Conservation (phyloP, 2,888 invertebrate species). For the Heliconius erato region DNA sequence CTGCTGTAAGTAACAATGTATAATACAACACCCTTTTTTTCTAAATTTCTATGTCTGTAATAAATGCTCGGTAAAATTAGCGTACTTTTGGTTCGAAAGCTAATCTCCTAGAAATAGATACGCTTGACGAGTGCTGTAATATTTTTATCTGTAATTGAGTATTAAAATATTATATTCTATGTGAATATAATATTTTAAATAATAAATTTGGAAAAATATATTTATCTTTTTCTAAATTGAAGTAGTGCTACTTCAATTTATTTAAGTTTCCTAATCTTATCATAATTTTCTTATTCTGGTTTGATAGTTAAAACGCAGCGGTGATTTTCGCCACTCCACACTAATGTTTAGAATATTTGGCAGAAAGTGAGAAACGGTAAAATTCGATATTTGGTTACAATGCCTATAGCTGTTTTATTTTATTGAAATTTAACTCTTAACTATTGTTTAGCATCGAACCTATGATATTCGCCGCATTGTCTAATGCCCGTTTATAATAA, state of each 20-base stretch:
- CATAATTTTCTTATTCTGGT: too few relatives aligned
- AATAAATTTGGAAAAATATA: neutral
- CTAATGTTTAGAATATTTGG: too few relatives aligned
- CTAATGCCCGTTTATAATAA: neutral
- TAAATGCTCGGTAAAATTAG: constrained; percentile 2
- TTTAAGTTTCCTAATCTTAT: too few relatives aligned
- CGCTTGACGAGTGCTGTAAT: neutral
- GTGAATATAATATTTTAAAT: neutral
- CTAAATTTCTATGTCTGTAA: neutral
- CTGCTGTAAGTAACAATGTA: neutral
- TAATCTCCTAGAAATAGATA: constrained; percentile 23
- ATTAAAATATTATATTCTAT: too few relatives aligned
- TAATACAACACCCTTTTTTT: neutral
- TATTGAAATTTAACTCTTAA: neutral
- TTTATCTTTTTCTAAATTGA: neutral
- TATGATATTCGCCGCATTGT: neutral
- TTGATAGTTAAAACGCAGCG: too few relatives aligned
- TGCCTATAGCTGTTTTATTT: too few relatives aligned
- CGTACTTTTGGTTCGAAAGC: neutral
- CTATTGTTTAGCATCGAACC: neutral
- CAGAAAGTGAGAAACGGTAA: too few relatives aligned
- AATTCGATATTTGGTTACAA: too few relatives aligned
- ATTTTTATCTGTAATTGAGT: neutral
- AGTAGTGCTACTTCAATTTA: neutral
- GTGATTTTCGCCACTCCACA: too few relatives aligned